Conservation (phyloP, 2,888 invertebrate genomes). For the Clostera curtula region DNA sequence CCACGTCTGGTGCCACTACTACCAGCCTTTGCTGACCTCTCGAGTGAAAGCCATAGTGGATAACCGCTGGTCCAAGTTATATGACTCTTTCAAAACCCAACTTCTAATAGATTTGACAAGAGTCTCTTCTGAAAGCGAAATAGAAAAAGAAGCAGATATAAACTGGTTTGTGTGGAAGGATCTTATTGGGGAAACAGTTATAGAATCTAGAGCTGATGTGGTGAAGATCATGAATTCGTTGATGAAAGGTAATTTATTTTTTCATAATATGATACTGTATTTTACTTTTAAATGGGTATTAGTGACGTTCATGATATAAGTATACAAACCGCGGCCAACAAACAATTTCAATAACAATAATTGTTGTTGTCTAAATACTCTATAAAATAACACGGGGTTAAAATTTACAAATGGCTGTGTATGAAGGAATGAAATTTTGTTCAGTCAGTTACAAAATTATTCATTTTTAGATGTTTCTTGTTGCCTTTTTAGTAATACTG, state of each 20-base stretch:
- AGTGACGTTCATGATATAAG: too few species aligned
- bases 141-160: constrained; percentile 76
- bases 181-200: constrained; percentile 68
- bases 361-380: too few species aligned
- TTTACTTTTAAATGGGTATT: background rate
- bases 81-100: constrained; percentile 51
- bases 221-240: constrained; percentile 63
- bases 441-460: too few species aligned
- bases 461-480: too few species aligned
- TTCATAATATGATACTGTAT: background rate
- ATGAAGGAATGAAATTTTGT: too few species aligned
- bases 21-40: constrained; percentile 82
- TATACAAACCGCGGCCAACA: too few species aligned
- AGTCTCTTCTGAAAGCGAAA: constrained; percentile 54
- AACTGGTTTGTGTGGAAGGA: constrained; percentile 86
- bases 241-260: constrained; percentile 53
- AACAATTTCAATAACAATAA: too few species aligned
- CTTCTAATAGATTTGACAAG: constrained; percentile 54
- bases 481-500: too few species aligned
- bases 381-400: too few species aligned
- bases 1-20: constrained; percentile 83
- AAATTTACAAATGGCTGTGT: too few species aligned
- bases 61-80: constrained; percentile 53
- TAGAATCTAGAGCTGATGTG: constrained; percentile 59
- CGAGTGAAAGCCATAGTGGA: constrained; percentile 78